These are phyloP conservation scores for Girardia tigrina DNA, from an alignment of 2,888 invertebrate genomes.

Conservation along the genomic window DNA sequence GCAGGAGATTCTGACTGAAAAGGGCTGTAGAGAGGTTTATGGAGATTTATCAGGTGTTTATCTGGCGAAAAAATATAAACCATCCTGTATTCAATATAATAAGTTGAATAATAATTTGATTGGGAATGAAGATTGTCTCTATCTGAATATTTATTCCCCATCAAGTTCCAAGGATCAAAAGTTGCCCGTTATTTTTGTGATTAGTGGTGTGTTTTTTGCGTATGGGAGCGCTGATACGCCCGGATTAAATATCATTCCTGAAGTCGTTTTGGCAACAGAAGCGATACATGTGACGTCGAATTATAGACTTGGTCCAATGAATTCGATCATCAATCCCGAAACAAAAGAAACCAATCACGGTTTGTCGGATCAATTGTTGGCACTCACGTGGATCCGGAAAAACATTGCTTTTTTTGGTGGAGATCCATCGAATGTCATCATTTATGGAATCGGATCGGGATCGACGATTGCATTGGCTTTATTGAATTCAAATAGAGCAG, in stretches of 20 bases:
- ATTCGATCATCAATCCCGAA: conserved; percentile 19
- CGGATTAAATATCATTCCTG: conserved; percentile 21
- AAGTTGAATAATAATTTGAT: not conserved
- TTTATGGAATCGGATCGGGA: conserved; percentile 31
- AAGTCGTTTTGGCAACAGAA: conserved; percentile 24
- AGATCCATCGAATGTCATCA: conserved; percentile 24
- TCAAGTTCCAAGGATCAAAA: not conserved
- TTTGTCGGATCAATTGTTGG: conserved; percentile 3
- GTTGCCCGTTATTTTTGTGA: conserved; percentile 26
- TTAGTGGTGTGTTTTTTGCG: conserved; percentile 26
- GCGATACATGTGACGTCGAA: conserved; percentile 30
- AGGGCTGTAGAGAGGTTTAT: conserved; percentile 17
- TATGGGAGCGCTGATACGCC: conserved; percentile 24
- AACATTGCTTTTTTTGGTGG: conserved; percentile 26
- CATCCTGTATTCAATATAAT: conserved; percentile 23
- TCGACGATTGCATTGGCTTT: conserved; percentile 24
- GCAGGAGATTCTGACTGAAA: not conserved
- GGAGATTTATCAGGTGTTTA: not conserved
- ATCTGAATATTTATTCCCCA: conserved; percentile 30
- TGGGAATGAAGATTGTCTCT: conserved; percentile 32
- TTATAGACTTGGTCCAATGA: conserved; percentile 25
- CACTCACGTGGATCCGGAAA: conserved; percentile 16
- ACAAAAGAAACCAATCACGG: conserved; percentile 26
- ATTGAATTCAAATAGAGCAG: not conserved
- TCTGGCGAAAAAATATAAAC: conserved; percentile 21